These are phyloP conservation scores for Tetraneura akinire DNA, from an alignment of 1,140 invertebrate genomes.

Conservation along the genomic window DNA sequence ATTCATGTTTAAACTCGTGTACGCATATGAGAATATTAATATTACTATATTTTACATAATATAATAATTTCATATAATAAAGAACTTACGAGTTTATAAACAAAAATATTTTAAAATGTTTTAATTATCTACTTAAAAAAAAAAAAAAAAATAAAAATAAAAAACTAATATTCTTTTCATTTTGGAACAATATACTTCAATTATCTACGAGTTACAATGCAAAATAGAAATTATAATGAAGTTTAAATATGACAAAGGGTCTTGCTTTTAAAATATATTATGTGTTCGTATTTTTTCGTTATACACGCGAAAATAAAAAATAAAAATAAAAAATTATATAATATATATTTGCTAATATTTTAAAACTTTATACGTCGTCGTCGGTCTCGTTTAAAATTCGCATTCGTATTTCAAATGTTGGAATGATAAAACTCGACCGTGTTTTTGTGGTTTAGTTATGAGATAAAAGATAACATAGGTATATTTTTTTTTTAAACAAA, in stretches of 20 bases:
- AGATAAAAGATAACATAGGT: neutral
- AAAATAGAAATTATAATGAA: neutral
- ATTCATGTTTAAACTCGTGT: no score
- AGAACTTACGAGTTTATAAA: no score
- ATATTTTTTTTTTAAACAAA: no score
- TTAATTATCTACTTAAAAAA: no score
- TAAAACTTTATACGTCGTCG: no score
- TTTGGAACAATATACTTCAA: neutral
- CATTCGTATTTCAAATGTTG: neutral
- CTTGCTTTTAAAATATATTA: neutral
- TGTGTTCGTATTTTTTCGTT: neutral
- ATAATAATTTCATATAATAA: no score
- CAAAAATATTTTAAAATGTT: no score
- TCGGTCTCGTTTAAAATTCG: no score
- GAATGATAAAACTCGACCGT: neutral
- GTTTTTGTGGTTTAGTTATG: neutral
- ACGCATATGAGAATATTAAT: no score
- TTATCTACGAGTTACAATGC: neutral
- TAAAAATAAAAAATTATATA: no score
- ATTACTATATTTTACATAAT: no score
- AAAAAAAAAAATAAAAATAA: no score
- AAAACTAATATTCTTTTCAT: neutral
- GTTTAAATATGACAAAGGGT: neutral
- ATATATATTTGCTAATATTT: neutral
- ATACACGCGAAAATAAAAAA: neutral